Evolutionary conservation across 23 tunicate species (phyloP), one percentile per base, ranked within the genome.

Genomic region (Pegea sp.): DNA sequence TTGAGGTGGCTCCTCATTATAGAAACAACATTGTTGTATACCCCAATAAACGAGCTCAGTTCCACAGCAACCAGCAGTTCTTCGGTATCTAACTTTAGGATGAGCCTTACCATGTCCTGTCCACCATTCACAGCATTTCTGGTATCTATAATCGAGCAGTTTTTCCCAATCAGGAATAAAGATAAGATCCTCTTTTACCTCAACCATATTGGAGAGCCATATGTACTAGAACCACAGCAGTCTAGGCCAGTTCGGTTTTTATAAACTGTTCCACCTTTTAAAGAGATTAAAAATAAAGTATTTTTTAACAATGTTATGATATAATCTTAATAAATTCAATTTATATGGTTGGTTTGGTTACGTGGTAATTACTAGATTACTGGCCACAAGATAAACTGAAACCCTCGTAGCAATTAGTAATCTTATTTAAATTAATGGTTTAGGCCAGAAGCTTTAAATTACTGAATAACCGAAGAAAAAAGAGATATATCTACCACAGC

Each of bases 81-180:
- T 2, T 2, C 5, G 3, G 24, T 22, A 54, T 24, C 30, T 0
- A 1, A 5, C 18, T 33, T 54, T 61, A 0, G 54, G 43, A 31
- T 73, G 68, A n/a, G 76, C 76, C 24, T 23, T 56, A 1, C 95
- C 95, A 28, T 62, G 71, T 3, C 95, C 95, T 3, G 80, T 84
- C 95, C 95, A 84, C 95, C 95, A 84, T 52, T 57, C 42, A 33
- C 95, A 84, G 31, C 95, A 84, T n/a, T 34, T 26, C 53, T 69
- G 33, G 26, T 57, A 64, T n/a, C 88, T 76, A 29, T 2, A 54
- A 19, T 16, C 26, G 23, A 57, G 44, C 19, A 7, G 8, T 56
- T 24, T 27, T 23, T 13, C 13, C 11, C 16, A 11, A 38, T 38
- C 46, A 38, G 11, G 46, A 8, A 38, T 38, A 38, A 38, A 8